phyloP scores from a whole-genome alignment of 92 coral and sea anemone species.

The Epizoanthus illoricatus region DNA sequence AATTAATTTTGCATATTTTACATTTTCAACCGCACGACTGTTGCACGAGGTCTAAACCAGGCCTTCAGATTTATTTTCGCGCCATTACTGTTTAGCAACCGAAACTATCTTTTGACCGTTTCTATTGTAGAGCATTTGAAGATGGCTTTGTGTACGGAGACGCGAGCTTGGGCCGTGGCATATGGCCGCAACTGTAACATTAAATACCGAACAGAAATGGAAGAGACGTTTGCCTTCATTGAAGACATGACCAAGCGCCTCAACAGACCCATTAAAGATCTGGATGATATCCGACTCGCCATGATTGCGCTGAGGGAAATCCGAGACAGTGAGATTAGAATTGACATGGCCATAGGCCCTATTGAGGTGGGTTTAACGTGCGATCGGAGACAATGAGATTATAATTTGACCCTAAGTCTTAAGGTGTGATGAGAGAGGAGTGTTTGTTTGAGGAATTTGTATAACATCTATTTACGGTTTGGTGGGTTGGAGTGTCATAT shows the following conservation, averaged over 20 bases:
- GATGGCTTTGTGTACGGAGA: conserved; percentile 85
- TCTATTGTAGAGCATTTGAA: conserved; percentile 69
- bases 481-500: no score
- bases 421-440: neutral
- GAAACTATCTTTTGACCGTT: neutral
- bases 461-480: no score
- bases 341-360: conserved; percentile 90
- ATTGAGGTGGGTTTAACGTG: conserved; percentile 68
- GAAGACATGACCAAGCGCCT: conserved; percentile 90
- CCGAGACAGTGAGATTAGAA: conserved; percentile 81
- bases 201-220: conserved; percentile 90
- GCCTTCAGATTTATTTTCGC: no score
- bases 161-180: conserved; percentile 88
- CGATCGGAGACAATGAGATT: neutral
- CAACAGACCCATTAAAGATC: conserved; percentile 89
- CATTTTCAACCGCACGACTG: no score
- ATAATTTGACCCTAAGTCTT: neutral
- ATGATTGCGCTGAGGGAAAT: conserved; percentile 85
- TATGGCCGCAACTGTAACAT: conserved; percentile 78
- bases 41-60: no score
- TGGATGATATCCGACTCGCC: conserved; percentile 90
- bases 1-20: no score
- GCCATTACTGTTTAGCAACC: neutral
- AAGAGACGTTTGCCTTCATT: conserved; percentile 70
- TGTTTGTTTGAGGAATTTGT: no score